Evolutionary conservation across 2,113 vertebrate genomes (phyloP).

Genomic region (Urocolius indicus): DNA sequence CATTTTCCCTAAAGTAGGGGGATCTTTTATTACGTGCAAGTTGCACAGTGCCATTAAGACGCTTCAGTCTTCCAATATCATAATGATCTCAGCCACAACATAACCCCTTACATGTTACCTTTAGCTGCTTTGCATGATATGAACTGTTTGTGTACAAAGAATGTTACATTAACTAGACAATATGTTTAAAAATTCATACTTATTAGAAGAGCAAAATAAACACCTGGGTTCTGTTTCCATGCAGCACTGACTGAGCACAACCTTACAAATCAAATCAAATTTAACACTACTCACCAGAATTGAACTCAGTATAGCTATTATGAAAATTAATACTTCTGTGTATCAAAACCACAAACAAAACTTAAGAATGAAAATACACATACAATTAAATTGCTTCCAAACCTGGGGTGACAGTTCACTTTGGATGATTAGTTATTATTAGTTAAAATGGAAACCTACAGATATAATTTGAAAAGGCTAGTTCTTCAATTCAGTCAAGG

Average conservation of each 20-base stretch:
- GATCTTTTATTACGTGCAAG: not conserved
- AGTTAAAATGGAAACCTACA: not conserved
- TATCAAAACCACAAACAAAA: not conserved
- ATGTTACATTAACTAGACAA: not conserved
- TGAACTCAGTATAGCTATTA: not conserved
- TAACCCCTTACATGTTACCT: not conserved
- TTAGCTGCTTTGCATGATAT: not conserved
- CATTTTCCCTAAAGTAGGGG: not conserved
- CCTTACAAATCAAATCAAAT: constrained; percentile 11
- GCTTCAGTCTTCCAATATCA: not conserved
- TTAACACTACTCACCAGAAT: not conserved
- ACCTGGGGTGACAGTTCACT: not conserved
- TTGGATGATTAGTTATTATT: not conserved
- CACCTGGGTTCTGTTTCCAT: not conserved
- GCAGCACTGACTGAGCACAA: not conserved
- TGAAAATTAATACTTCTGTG: not conserved
- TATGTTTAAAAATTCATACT: not conserved
- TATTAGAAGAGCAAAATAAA: not conserved
- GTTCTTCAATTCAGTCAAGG: not conserved
- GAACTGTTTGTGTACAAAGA: not conserved
- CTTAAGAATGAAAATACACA: not conserved
- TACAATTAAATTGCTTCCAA: not conserved
- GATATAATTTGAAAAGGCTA: not conserved
- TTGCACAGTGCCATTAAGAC: not conserved
- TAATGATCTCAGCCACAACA: not conserved